Conservation (phyloP, 2,888 invertebrate genomes). For the Tetragonisca angustula region DNA sequence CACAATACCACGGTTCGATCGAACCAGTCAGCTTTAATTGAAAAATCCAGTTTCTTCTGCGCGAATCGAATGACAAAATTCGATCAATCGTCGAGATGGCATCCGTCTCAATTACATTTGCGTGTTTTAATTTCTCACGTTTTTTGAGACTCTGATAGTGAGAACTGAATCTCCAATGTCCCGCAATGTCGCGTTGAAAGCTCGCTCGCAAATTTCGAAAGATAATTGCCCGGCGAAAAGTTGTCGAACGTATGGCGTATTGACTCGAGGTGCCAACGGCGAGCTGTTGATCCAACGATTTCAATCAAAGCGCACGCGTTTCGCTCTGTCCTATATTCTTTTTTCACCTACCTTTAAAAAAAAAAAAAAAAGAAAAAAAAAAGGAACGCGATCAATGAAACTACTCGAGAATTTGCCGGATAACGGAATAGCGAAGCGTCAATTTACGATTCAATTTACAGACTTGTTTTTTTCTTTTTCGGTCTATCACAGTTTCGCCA, state of each 20-base stretch:
- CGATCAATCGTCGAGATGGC: background rate
- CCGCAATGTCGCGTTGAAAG: background rate
- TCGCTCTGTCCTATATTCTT: background rate
- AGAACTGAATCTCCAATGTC: no score
- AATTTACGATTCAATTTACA: conserved; percentile 26
- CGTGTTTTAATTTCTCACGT: background rate
- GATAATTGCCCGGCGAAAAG: background rate
- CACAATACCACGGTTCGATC: background rate
- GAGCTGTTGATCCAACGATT: background rate
- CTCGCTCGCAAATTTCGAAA: no score
- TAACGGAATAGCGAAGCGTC: background rate
- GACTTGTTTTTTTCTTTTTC: background rate
- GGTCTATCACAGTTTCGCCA: conserved; percentile 5
- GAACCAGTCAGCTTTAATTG: background rate
- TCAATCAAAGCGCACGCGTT: background rate
- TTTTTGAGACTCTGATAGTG: background rate
- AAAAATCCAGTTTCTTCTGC: no score
- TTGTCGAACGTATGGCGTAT: background rate
- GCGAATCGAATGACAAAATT: background rate
- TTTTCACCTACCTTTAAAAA: background rate
- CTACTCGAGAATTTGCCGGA: background rate
- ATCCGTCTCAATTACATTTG: background rate
- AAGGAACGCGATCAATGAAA: background rate
- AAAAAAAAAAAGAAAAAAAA: background rate
- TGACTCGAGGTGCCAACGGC: background rate